These are phyloP conservation scores for Pampusana beccarii DNA, from an alignment of 2,113 vertebrate species.

Conservation along the genomic window DNA sequence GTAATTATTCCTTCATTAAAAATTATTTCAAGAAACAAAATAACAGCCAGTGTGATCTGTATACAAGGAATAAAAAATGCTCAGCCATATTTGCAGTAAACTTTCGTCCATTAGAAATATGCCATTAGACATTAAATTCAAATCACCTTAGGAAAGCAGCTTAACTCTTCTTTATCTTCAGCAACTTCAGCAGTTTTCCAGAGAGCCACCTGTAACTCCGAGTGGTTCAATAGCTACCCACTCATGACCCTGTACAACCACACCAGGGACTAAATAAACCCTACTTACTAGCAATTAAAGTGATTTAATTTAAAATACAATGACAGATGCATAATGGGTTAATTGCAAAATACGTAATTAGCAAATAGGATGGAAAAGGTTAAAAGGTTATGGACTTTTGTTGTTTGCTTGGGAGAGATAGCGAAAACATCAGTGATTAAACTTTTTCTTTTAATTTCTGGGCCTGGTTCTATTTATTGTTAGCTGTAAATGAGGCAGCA, in stretches of 20 bases:
- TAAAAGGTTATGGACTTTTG: constrained; percentile 54
- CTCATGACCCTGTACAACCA: neutral
- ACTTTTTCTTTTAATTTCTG: constrained; percentile 55
- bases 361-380: constrained; percentile 64
- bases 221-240: constrained; percentile 25
- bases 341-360: constrained; percentile 66
- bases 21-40: neutral
- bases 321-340: constrained; percentile 68
- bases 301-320: constrained; percentile 60
- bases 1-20: neutral
- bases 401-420: constrained; percentile 49
- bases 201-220: constrained; percentile 32
- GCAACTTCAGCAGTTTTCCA: constrained; percentile 43
- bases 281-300: constrained; percentile 66
- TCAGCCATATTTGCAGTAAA: neutral
- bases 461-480: constrained; percentile 21
- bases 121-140: neutral
- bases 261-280: constrained; percentile 49
- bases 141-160: constrained; percentile 38
- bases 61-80: neutral
- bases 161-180: constrained; percentile 11
- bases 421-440: neutral
- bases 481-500: constrained; percentile 50
- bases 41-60: neutral
- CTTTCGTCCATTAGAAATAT: neutral